Evolutionary conservation across 2,888 invertebrate genomes (phyloP), one percentile per base, ranked within the genome.

Genomic region (Crossocerus cetratus): DNA sequence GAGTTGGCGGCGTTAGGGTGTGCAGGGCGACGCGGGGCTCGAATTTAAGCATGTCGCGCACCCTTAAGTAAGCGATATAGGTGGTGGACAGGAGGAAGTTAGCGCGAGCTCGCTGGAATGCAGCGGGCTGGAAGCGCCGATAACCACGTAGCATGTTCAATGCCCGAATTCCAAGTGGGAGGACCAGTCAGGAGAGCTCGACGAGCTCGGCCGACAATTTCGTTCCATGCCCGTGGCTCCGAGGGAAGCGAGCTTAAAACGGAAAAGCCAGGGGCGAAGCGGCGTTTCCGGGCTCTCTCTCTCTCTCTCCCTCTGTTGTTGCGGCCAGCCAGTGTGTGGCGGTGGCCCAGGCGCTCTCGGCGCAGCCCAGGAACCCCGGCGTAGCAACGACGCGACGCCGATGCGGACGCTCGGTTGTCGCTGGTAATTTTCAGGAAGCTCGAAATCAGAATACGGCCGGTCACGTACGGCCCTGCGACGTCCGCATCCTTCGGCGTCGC

Each of bases 131-230:
- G 79, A 84, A 85, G 76, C 70, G 23, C 71, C 81, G 86, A 86
- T 85, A 85, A 86, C 83, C 84, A 78, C 84, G 84, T 83, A 76
- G 72, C 81, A 44, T 72, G 78, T 77, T 84, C 80, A 69, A 77
- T 74, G 72, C 72, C 63, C 78, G 78, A 86, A 84, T 83, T 78
- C 69, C 71, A 77, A 80, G 80, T 78, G 72, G 70, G 42, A 56
- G 43, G 23, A 14, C 64, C n/a, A 14, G 3, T 16, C 32, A 32
- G 32, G 8, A 32, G 22, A 32, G 22, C 65, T 65, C 68, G 32
- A 61, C 32, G 65, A 64, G 21, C 65, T 62, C 44, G 64, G 45
- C 67, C 49, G 49, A 63, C 81, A 64, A 80, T 77, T 72, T 74
- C 59, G 57, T 57, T 65, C 64, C 59, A 42, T 53, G 45, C 20